Evolutionary conservation across 2,113 vertebrate genomes (phyloP).

Genomic region (Psophia crepitans): DNA sequence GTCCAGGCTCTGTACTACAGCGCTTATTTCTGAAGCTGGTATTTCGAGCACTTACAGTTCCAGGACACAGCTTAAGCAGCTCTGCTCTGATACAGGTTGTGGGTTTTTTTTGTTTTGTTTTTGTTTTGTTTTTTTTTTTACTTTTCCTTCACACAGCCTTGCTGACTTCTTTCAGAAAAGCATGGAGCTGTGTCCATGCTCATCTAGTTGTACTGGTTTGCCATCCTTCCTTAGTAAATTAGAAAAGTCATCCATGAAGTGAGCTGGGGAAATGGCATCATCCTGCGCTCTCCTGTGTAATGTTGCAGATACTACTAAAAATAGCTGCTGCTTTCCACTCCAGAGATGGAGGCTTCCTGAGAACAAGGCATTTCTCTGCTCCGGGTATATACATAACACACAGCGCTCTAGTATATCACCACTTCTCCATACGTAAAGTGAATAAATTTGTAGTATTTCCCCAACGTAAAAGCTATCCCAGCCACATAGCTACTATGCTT

Average conservation of each 20-base stretch:
- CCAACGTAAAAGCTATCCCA: background rate
- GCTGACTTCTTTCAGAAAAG: background rate
- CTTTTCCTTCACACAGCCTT: background rate
- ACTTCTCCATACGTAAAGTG: background rate
- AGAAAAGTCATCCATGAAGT: background rate
- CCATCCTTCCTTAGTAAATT: background rate
- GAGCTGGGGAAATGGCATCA: background rate
- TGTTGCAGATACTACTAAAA: conserved; percentile 16
- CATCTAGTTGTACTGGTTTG: background rate
- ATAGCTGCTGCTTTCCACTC: conserved; percentile 47
- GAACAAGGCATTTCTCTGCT: background rate
- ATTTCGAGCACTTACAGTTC: background rate
- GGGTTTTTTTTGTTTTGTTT: too few relatives aligned
- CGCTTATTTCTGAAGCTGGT: background rate
- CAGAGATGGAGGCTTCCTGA: conserved; percentile 13
- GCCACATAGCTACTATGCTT: background rate
- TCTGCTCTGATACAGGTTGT: too few relatives aligned
- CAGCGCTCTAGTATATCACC: background rate
- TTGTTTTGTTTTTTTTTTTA: background rate
- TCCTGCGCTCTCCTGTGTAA: background rate
- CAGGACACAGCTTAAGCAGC: background rate
- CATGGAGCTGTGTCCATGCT: background rate
- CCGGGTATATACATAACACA: accelerated
- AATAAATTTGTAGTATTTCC: background rate
- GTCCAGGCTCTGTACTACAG: background rate